Base-by-base conservation (phyloP, 2,888 invertebrate species). In the Lithophane socia region DNA sequence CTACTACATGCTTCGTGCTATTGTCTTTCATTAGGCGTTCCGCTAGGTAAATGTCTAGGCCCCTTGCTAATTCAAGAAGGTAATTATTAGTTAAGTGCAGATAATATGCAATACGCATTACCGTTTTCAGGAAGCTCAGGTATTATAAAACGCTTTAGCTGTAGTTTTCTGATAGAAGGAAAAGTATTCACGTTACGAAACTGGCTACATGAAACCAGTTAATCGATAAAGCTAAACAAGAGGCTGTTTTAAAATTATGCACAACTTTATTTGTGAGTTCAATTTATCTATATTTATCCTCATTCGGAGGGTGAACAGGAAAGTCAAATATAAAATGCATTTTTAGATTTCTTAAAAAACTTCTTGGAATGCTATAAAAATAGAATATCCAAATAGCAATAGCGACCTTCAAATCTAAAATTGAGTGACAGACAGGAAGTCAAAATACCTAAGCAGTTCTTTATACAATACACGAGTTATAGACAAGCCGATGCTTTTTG, bases 11-110 rank as follows among this genome's bases (percentile, higher is more conserved):
- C 2, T 12, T 24, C 9, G 2, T 77, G 78, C 72, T 61, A 47
- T 37, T 37, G 7, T 13, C 52, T 61, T 56, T 71, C 16, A 21
- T 8, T 10, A 78, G 84, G 84, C 63, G 67, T 68, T 77, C 54
- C 52, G 21, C 21, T 21, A 52, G 52, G 52, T 21, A 9, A 18
- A 52, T 9, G 52, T 52, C 52, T 52, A 21, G 52, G 52, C 9
- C 52, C 52, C 18, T 52, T 21, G 52, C 52, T 21, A 21, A 52
- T 21, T 52, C 21, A 52, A 52, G 8, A 21, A 52, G 52, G 18
- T 21, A 52, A 52, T 52, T 52, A 52, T 21, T 52, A 52, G 52
- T 52, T 21, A 21, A 52, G 21, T 52, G 52, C 52, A 52, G 18
- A 8, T 52, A 52, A 21, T 9, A 52, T 52, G 8, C 2, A 49